Base-by-base conservation (phyloP, 2,113 vertebrate species). In the Barbus barbus region DNA sequence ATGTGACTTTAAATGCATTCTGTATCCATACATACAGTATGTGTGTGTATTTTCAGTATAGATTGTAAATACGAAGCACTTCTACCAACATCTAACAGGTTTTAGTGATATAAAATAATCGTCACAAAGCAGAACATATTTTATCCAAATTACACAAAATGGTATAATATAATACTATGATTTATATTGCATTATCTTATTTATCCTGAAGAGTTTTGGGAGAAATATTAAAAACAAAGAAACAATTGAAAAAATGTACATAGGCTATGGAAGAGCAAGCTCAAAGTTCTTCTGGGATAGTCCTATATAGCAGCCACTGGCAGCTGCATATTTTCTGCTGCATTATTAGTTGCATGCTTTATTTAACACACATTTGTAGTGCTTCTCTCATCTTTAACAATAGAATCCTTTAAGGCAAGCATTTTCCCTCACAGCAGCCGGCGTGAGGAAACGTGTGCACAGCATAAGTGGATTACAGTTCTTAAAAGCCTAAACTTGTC, bases 401-500 rank as follows among this genome's bases (percentile, higher is more conserved):
- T 74, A 74, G 79, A 75, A 69, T 48, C 56, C 36, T 89, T 77
- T 80, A 86, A 73, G 72, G 81, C 46, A 0, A 51, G 56, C 61
- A 22, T 72, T 69, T 72, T 31, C 51, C 24, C 75, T 84, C 18
- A 8, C 53, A 46, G 53, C 28, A 22, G n/a, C 9, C 71, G 24
- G 71, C 2, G 73, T 20, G 72, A 78, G 67, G 56, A 79, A 38
- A 51, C 22, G 60, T 12, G 72, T 84, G 71, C 76, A 20, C 56
- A 48, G 20, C 33, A 71, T 56, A 74, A 86, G 75, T 41, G 74
- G 74, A 85, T 69, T 74, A 69, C 20, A n/a, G 53, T 71, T 82
- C 73, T 81, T 89, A 86, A 88, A 90, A 88, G 89, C 86, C 81
- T 41, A 67, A 90, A 88, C 83, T 74, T 86, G 84, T 90, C 80